These are phyloP conservation scores for Brachionus rotundiformis DNA, from an alignment of 1,140 invertebrate genomes.

Conservation along the genomic window DNA sequence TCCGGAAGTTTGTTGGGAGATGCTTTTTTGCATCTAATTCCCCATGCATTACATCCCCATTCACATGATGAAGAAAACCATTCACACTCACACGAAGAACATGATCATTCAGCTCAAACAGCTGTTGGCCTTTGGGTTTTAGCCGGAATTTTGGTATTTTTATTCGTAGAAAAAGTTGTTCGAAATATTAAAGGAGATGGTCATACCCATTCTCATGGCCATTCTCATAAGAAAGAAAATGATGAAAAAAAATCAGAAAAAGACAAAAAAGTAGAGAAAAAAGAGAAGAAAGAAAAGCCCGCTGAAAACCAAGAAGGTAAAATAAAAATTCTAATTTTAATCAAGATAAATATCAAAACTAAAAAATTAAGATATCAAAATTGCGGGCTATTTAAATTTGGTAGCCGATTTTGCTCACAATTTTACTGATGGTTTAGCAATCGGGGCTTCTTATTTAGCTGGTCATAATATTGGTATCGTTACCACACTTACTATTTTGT, in stretches of 20 bases:
- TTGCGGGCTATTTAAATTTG: slow-evolving; percentile 88
- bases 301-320: background rate
- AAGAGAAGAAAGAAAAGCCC: slow-evolving; percentile 52
- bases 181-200: slow-evolving; percentile 60
- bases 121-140: slow-evolving; percentile 85
- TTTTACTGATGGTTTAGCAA: slow-evolving; percentile 93
- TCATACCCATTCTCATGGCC: slow-evolving; percentile 51
- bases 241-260: slow-evolving; percentile 51
- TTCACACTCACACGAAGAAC: slow-evolving; percentile 74
- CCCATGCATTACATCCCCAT: slow-evolving; percentile 74
- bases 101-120: slow-evolving; percentile 70
- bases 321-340: slow-evolving; percentile 15
- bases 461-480: slow-evolving; percentile 72
- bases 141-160: slow-evolving; percentile 83
- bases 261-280: background rate
- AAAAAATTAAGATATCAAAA: slow-evolving; percentile 78
- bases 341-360: too few relatives aligned
- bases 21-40: slow-evolving; percentile 93
- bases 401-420: slow-evolving; percentile 93
- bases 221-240: slow-evolving; percentile 52
- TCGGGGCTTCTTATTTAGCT: slow-evolving; percentile 91
- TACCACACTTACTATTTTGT: slow-evolving; percentile 86
- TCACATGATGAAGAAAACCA: slow-evolving; percentile 65
- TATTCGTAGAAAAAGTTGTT: slow-evolving; percentile 88
- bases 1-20: slow-evolving; percentile 91